Conservation (phyloP, 2,888 invertebrate genomes). For the Hartigia nigra region DNA sequence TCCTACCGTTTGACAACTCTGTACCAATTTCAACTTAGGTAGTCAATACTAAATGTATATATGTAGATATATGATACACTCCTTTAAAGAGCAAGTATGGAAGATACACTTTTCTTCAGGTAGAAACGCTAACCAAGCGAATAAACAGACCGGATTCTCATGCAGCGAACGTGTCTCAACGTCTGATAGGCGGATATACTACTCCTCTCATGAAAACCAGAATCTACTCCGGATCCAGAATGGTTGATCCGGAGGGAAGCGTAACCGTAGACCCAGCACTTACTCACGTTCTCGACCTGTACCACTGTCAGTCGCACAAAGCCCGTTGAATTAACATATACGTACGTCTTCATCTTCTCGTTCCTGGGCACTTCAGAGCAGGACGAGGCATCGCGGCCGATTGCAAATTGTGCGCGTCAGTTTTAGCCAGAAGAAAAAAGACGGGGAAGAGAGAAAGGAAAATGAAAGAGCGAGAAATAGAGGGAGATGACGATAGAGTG, state of each 20-base stretch:
- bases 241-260: background rate
- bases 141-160: slow-evolving; percentile 11
- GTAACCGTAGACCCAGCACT: background rate
- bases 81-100: background rate
- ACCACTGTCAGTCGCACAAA: background rate
- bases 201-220: background rate
- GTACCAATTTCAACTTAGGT: background rate
- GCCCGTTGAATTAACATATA: background rate
- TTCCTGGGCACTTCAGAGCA: background rate
- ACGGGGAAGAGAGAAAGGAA: slow-evolving; percentile 66
- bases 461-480: slow-evolving; percentile 6
- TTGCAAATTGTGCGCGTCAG: slow-evolving; percentile 4
- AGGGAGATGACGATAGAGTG: slow-evolving; percentile 19
- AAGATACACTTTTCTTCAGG: background rate
- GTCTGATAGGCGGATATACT: background rate
- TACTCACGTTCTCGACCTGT: background rate
- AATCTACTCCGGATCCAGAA: background rate
- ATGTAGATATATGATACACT: background rate
- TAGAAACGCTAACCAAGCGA: background rate
- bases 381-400: background rate
- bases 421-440: slow-evolving; percentile 58
- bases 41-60: background rate
- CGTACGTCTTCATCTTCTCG: background rate
- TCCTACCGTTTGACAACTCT: background rate
- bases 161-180: background rate